Base-by-base conservation (phyloP, 2,888 invertebrate species). In the Lingula anatina region DNA sequence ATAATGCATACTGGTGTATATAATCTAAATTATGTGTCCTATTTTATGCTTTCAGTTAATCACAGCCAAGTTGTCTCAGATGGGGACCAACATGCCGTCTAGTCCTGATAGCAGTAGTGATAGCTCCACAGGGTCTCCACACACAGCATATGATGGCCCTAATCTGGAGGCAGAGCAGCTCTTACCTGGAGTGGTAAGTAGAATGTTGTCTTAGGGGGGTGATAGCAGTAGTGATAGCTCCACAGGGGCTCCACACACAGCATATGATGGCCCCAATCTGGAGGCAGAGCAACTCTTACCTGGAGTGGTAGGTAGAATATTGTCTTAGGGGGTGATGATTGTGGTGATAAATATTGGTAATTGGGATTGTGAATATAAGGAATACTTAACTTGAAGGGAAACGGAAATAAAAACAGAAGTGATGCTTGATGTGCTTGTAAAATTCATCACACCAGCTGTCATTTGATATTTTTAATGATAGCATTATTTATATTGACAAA, bases 141-240 rank as follows among this genome's bases (percentile, higher is more conserved):
- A 90, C 57, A 84, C 89, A 70, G 72, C 77, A 21, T 89, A 88
- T 63, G 88, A 89, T 73, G 85, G 86, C 54, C 85, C 87, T 41
- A 87, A 86, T 66, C 77, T 85, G 20, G 90, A 92, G 68, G 89
- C 89, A 0, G 96, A 96, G 79, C 87, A 86, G 70, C 86, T 86
- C 59, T 79, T 96, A 60, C 95, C 95, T 12, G 94, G 95, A 50
- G 92, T 94, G 64, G 89, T 91, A 74, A 81, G 85, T 70, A 12
- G n/a, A 7, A 9, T 18, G 35, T 31, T 31, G 9, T 9, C 35
- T 31, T 9, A 12, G 35, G n/a, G 85, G 36, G 75, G 76, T 47
- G 96, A 95, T 72, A 91, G 92, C 49, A 92, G 91, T 68, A 92
- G 92, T 50, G 95, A 95, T 75, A 93, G 93, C 61, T 93, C 93